Percentiles rank a stretch among this genome's conserved stretches.
phyloP scores from a whole-genome alignment of 1,140 invertebrate species.

The Megathymus violae region DNA sequence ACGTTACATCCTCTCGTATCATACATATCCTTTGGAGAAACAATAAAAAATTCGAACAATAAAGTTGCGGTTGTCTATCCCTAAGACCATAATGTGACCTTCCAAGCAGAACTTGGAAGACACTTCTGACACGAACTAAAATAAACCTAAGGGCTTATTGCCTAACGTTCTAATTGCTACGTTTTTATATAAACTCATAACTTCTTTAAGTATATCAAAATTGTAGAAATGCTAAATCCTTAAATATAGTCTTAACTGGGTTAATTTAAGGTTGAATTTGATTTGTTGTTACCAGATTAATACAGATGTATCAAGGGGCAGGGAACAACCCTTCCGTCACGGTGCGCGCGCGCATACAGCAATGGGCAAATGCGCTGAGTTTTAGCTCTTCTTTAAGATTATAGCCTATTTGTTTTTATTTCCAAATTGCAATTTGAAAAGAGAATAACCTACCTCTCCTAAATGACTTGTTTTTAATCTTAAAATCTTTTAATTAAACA shows the following conservation, averaged over 20 bases:
- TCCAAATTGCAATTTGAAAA: too few species aligned
- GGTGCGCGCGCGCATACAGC: conserved; percentile 57
- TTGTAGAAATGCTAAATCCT: background rate
- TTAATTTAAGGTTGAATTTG: conserved; percentile 33
- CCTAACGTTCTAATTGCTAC: conserved; percentile 17
- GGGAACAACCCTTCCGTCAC: conserved; percentile 68
- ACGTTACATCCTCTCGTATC: conserved; percentile 67
- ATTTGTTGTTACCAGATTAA: conserved; percentile 5
- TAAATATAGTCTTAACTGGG: conserved; percentile 9
- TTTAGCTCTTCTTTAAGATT: conserved; percentile 21
- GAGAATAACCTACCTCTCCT: too few species aligned
- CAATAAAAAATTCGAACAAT: conserved; percentile 73
- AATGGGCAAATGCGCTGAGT: conserved; percentile 54
- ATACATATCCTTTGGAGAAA: conserved; percentile 53
- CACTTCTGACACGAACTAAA: conserved; percentile 15
- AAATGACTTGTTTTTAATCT: too few species aligned
- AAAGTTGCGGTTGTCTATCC: conserved; percentile 69
- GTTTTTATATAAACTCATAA: conserved; percentile 14
- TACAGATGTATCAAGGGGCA: conserved; percentile 41
- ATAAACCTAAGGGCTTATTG: conserved; percentile 26
- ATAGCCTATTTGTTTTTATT: too few species aligned
- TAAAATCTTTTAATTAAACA: too few species aligned
- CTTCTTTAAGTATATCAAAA: conserved; percentile 28
- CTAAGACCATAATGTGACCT: conserved; percentile 66
- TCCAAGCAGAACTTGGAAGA: conserved; percentile 63